Base-by-base conservation (phyloP, 2,797 vertebrate species). In the Hafferia zeledoni region DNA sequence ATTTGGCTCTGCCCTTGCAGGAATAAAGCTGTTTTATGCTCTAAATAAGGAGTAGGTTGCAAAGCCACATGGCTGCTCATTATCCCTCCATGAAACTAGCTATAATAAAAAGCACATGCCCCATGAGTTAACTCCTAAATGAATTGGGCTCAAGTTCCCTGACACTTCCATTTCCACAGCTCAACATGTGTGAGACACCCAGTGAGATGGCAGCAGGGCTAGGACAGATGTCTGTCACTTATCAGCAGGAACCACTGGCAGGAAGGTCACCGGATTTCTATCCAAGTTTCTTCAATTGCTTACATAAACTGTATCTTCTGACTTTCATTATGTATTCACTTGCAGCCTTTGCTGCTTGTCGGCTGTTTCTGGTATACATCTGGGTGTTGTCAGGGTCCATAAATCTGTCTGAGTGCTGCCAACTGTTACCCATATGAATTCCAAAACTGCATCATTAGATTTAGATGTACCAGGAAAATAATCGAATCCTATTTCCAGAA, bases 1-100 rank as follows among this genome's bases (percentile, higher is more conserved):
- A 93, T 76, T 96, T 95, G 86, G 83, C 88, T 95, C 70, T 89
- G 63, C 70, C 76, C 65, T 89, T 90, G 67, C 81, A 92, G 88
- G 86, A 93, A 86, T 93, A 92, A 94, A 96, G 80, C 71, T 89
- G 71, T 0, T 93, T 93, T 69, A 65, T 75, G 52, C 87, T 92
- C 72, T 91, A 94, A 86, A 94, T 86, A 85, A 92, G 70, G 79
- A 85, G 83, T 74, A 81, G 79, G 77, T 56, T 94, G 83, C 86
- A 89, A 63, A 68, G 87, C 75, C 86, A 84, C 87, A 67, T 31
- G 81, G 50, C 64, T 92, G 79, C n/a, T 96, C 20, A 65, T 89
- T 93, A 92, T 76, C 67, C 24, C 84, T 55, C 57, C 79, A 46
- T 37, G 80, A 92, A 88, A 83, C 60, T 59, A 71, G 13, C 77